Percentiles rank a stretch among this genome's conserved stretches.
phyloP scores from a whole-genome alignment of 2,113 vertebrate species.

The Tenebrosternarchus preto region DNA sequence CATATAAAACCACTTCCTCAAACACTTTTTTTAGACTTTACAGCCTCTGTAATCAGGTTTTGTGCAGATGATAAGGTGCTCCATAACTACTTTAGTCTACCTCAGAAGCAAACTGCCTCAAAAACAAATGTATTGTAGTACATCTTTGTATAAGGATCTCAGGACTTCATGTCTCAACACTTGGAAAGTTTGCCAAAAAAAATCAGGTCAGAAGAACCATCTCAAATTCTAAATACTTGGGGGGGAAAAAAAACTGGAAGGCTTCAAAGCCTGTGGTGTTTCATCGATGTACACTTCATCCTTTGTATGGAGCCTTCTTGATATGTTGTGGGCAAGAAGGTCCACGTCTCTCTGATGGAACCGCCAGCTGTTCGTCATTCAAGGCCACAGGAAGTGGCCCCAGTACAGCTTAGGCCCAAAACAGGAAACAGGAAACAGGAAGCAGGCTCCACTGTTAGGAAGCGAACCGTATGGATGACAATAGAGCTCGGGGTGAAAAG shows the following conservation, averaged over 20 bases:
- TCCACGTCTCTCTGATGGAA: conserved; percentile 53
- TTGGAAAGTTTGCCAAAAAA: not conserved
- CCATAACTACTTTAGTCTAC: too few relatives aligned
- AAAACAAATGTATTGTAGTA: too few relatives aligned
- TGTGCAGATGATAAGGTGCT: too few relatives aligned
- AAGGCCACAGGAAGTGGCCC: conserved; percentile 65
- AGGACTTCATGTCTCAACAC: not conserved
- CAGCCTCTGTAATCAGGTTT: too few relatives aligned
- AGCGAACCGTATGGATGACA: conserved; percentile 68
- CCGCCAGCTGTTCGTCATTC: conserved; percentile 56
- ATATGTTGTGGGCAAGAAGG: conserved; percentile 55
- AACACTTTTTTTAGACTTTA: too few relatives aligned
- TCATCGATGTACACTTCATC: not conserved
- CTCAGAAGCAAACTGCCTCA: not conserved
- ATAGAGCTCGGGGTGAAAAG: conserved; percentile 56
- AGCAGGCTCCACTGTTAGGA: conserved; percentile 63
- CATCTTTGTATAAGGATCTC: not conserved
- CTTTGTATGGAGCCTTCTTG: not conserved
- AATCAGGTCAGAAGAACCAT: not conserved
- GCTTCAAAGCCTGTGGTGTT: not conserved
- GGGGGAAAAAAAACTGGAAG: not conserved
- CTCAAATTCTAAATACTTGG: not conserved
- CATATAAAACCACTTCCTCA: not conserved
- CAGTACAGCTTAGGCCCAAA: conserved; percentile 67
- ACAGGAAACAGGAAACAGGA: conserved; percentile 76